Conservation (phyloP, 2,888 invertebrate species). For the Hydrotaea diabolus region DNA sequence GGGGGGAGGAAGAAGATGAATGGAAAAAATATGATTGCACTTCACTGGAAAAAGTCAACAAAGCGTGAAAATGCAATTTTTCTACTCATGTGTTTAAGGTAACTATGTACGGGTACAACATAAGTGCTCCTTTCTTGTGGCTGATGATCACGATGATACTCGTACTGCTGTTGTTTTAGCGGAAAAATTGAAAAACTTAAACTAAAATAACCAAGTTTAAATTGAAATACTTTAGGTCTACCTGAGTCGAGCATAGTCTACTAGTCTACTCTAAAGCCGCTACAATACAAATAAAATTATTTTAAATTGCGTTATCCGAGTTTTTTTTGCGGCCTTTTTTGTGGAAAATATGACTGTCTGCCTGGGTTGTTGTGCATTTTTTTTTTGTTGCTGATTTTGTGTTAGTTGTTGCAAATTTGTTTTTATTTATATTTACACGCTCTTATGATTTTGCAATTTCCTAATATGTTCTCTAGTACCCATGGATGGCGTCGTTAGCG, state of each 20-base stretch:
- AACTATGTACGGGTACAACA: constrained; percentile 31
- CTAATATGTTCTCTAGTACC: constrained; percentile 34
- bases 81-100: constrained; percentile 48
- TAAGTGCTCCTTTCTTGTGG: constrained; percentile 4
- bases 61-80: constrained; percentile 79
- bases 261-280: not conserved
- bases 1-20: too few species aligned
- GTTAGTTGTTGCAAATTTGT: constrained; percentile 20
- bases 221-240: constrained; percentile 40
- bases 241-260: constrained; percentile 30
- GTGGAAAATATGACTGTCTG: not conserved
- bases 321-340: too few species aligned
- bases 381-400: constrained; percentile 24
- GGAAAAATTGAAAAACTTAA: constrained; percentile 10
- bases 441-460: constrained; percentile 63
- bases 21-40: constrained; percentile 43
- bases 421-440: constrained; percentile 64
- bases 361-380: not conserved
- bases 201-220: not conserved
- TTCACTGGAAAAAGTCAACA: constrained; percentile 70
- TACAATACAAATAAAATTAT: not conserved
- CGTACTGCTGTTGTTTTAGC: constrained; percentile 23
- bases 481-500: not conserved
- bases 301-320: not conserved
- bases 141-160: not conserved